phyloP scores from a whole-genome alignment of 2,888 invertebrate species.

The Nineta flava region DNA sequence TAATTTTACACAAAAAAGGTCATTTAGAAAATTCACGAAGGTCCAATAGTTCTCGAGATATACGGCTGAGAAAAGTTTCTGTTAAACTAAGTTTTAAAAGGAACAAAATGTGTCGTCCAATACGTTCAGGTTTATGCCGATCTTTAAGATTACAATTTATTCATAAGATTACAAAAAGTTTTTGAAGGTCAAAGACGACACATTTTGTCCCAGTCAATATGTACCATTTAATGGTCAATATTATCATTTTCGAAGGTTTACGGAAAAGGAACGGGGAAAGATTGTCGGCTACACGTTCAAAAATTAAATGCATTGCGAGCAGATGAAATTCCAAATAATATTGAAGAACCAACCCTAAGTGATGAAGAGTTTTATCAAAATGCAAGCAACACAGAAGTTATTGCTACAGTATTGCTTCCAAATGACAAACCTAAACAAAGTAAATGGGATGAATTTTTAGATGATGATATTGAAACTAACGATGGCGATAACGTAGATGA shows the following conservation, averaged over 20 bases:
- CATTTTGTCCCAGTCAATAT: no score
- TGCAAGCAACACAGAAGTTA: neutral
- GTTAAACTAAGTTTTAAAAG: no score
- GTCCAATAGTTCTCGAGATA: no score
- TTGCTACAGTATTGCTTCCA: neutral
- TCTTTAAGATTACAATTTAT: no score
- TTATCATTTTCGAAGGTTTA: slow-evolving; percentile 27
- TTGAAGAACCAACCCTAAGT: neutral
- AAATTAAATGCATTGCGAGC: slow-evolving; percentile 35
- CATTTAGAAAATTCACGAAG: no score
- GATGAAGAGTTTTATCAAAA: neutral
- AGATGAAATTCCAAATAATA: slow-evolving; percentile 13
- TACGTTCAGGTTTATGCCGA: no score
- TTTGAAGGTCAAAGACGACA: no score
- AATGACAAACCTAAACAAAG: neutral
- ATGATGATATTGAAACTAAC: neutral
- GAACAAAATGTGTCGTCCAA: no score
- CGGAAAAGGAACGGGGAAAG: slow-evolving; percentile 41
- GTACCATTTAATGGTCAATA: no score
- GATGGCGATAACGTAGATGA: slow-evolving; percentile 6
- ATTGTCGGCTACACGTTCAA: slow-evolving; percentile 47
- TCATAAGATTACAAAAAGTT: no score
- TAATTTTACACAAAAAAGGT: no score
- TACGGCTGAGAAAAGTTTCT: no score
- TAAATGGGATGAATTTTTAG: slow-evolving; percentile 6